Evolutionary conservation across 2,888 invertebrate genomes (phyloP), one percentile per base, ranked within the genome.

Genomic region (Eilema sororculum): DNA sequence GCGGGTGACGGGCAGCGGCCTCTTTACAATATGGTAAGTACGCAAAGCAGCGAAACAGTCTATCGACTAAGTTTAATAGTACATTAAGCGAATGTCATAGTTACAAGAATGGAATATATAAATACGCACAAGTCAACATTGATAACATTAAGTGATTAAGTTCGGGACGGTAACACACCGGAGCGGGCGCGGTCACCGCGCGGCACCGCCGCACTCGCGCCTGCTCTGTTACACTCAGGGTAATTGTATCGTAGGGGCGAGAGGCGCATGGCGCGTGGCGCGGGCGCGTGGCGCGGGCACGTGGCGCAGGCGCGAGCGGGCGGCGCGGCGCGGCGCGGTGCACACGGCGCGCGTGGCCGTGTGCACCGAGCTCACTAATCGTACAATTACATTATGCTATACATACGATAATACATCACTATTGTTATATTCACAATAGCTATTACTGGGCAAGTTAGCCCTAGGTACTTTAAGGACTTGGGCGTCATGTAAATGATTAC

Each of bases 91-190:
- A 74, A 73, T 80, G 66, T 70, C 66, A 65, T 70, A 75, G 67
- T 66, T 76, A 76, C 75, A 78, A 76, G 65, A 79, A 70, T 77
- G 78, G 66, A 77, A 78, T 83, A 80, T 79, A 77, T 81, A 78
- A 80, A 81, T 85, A 87, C 84, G 79, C 75, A 87, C 87, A 82
- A 87, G 80, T 86, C 85, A 84, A 87, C 88, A 86, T 83, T 83
- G 79, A 81, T 61, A 73, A 77, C 62, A 81, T 74, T 80, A 80
- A 68, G 71, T 76, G 73, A 79, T 78, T 71, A 77, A 69, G 70
- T 79, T 78, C 70, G 77, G 73, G 71, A 76, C 71, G 69, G 73
- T 68, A 58, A 73, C 67, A 70, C 71, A 73, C 72, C 71, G 74
- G 72, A 60, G 72, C 33, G 65, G 64, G 68, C 65, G 61, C 41